Evolutionary conservation across 2,797 vertebrate genomes (phyloP).

Genomic region (Coregonus sp.): DNA sequence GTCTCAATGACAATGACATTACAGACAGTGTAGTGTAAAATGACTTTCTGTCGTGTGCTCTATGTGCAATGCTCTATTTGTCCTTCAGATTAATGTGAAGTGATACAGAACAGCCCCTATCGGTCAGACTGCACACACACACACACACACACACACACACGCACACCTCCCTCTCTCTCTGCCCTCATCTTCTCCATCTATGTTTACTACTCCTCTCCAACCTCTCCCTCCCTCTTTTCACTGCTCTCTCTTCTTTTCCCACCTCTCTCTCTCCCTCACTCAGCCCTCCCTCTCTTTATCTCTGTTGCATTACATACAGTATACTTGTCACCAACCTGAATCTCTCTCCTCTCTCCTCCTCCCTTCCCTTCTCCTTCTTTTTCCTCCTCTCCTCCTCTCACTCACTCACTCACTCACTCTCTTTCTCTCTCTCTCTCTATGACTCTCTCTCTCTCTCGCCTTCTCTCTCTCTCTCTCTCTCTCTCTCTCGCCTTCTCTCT

Average conservation of each 20-base stretch:
- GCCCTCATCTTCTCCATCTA: too few relatives aligned
- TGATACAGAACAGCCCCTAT: not conserved
- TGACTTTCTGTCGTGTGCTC: not conserved
- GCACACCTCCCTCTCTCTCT: too few relatives aligned
- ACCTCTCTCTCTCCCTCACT: not conserved
- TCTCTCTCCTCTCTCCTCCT: not conserved
- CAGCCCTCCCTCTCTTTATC: not conserved
- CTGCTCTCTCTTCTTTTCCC: not conserved
- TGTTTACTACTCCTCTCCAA: too few relatives aligned
- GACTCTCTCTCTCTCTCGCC: too few relatives aligned
- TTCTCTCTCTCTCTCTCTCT: not conserved
- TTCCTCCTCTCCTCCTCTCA: not conserved
- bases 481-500: not conserved
- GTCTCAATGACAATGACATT: too few relatives aligned
- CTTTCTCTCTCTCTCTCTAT: too few relatives aligned
- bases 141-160: not conserved
- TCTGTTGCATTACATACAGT: not conserved
- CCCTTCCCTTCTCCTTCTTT: not conserved
- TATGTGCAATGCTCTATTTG: not conserved
- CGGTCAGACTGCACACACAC: not conserved
- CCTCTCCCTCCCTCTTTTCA: too few relatives aligned
- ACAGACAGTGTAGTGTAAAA: not conserved
- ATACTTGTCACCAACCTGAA: not conserved
- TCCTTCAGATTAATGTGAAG: not conserved
- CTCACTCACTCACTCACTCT: not conserved